phyloP scores from a whole-genome alignment of 2,888 invertebrate genomes.

The Epistrophella euchroma region DNA sequence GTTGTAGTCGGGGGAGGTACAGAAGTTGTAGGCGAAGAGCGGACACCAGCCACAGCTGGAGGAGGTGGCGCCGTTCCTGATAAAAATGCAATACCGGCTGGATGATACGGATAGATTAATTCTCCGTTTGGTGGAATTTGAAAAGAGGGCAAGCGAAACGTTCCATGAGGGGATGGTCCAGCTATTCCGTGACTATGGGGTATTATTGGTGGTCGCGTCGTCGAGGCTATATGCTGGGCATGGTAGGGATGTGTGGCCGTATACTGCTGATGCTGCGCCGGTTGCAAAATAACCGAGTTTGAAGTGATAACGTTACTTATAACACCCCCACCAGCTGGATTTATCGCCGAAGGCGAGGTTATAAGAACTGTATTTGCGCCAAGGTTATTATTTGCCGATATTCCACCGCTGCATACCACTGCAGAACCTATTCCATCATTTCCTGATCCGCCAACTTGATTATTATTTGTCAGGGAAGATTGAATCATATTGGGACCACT shows the following conservation, averaged over 20 bases:
- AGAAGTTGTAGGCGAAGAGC: slow-evolving; percentile 78
- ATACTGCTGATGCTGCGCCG: slow-evolving; percentile 80
- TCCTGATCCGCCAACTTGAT: slow-evolving; percentile 58
- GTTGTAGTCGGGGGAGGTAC: slow-evolving; percentile 79
- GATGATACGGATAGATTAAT: slow-evolving; percentile 85
- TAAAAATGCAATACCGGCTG: slow-evolving; percentile 79
- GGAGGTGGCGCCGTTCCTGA: slow-evolving; percentile 78
- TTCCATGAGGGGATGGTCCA: slow-evolving; percentile 78
- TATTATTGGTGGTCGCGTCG: slow-evolving; percentile 80
- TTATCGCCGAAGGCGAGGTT: slow-evolving; percentile 80
- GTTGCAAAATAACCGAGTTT: slow-evolving; percentile 78
- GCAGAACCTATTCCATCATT: slow-evolving; percentile 66
- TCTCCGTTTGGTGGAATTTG: slow-evolving; percentile 85
- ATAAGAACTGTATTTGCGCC: slow-evolving; percentile 79
- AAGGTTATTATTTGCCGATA: slow-evolving; percentile 76
- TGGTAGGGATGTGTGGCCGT: slow-evolving; percentile 82
- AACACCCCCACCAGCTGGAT: slow-evolving; percentile 75
- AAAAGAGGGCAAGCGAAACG: slow-evolving; percentile 82
- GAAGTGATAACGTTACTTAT: slow-evolving; percentile 79
- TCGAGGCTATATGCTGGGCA: slow-evolving; percentile 79
- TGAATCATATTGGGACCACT: slow-evolving; percentile 77
- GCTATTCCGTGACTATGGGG: slow-evolving; percentile 80
- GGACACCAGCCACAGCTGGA: slow-evolving; percentile 77
- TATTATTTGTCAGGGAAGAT: slow-evolving; percentile 77
- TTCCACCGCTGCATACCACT: slow-evolving; percentile 60